Evolutionary conservation across 2,113 vertebrate species (phyloP).

Genomic region (Phoenicopterus ruber): DNA sequence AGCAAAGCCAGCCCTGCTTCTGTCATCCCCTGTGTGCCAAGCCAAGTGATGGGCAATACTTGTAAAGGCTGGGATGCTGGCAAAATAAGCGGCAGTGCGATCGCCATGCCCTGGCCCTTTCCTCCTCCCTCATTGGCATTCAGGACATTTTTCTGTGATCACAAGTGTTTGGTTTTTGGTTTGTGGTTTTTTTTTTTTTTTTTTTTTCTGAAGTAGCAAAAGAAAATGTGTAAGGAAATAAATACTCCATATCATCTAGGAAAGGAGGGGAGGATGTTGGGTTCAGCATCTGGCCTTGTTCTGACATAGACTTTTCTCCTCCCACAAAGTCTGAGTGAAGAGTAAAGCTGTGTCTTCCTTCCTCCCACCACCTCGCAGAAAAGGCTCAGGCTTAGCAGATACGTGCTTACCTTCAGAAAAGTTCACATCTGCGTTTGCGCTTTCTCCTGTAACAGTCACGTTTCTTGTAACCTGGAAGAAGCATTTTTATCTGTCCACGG

Average conservation of each 20-base stretch:
- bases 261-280: neutral
- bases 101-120: neutral
- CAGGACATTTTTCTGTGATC: neutral
- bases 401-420: neutral
- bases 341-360: neutral
- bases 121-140: neutral
- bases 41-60: neutral
- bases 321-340: accelerated
- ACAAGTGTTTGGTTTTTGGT: no score
- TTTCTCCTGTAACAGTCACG: neutral
- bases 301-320: neutral
- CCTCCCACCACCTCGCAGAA: neutral
- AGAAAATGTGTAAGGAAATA: neutral
- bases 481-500: no score
- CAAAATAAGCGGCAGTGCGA: neutral
- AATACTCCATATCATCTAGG: neutral
- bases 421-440: neutral
- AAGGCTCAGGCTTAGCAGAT: neutral
- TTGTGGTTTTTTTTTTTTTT: no score
- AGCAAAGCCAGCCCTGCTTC: neutral
- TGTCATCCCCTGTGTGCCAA: neutral
- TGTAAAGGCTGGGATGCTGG: neutral
- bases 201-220: neutral
- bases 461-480: neutral
- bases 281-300: neutral